Evolutionary conservation across 2,113 vertebrate species (phyloP), one percentile per base, ranked within the genome.

Genomic region (Oryzias celebensis): DNA sequence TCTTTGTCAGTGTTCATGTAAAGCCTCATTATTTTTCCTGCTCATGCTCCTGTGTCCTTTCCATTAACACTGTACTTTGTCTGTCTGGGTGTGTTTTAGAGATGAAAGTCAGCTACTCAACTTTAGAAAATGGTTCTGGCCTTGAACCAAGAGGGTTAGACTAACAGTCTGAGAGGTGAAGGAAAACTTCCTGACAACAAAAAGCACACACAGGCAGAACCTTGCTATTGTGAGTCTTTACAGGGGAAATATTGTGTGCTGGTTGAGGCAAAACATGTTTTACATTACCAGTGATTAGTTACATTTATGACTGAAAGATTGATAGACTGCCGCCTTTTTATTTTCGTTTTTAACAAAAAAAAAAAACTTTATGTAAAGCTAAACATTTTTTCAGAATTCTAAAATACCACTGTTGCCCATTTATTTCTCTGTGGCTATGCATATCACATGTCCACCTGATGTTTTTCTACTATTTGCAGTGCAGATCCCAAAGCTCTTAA

Each of bases 291-390:
- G 43, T 63, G 26, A 67, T 87, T 75, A 75, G 51, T n/a, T 14
- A 78, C 73, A 78, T 87, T 80, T 78, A 84, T 83, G 79, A 84
- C 72, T 78, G 77, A 79, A 80, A 44, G 81, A 70, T 78, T 74
- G 79, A 85, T 71, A 62, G 68, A 58, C 54, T 67, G 48, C 10
- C 14, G 79, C 36, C 36, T 36, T 36, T 36, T 28, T 65, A 20
- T 68, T 46, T 28, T 55, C 54, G 46, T 22, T 68, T 68, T 69
- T 74, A 36, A 53, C 52, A 28, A 61, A 62, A 65, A 77, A 62
- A 64, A 73, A 65, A 71, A 41, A 48, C 65, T 44, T 31, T 58
- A 52, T 28, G 23, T 24, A 65, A 59, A 26, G 57, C 60, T 1
- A 44, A 59, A 58, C 22, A 22, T 71, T 68, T 71, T 68, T 77